Conservation (phyloP, 2,113 vertebrate species). For the Leptobrachium leishanense region DNA sequence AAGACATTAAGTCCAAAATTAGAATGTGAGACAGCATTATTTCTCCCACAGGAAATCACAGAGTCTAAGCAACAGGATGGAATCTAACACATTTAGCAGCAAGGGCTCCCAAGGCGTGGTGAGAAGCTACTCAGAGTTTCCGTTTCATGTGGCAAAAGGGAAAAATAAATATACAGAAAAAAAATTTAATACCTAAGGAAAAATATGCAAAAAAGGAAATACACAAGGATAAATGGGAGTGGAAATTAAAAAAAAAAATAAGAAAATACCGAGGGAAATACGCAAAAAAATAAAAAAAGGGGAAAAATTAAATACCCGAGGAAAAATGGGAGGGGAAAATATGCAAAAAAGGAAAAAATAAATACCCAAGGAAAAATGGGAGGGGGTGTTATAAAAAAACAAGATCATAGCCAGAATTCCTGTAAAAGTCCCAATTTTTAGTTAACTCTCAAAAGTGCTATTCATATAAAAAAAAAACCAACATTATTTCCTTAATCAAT, state of each 20-base stretch:
- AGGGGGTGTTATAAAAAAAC: no score
- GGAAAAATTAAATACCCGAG: no score
- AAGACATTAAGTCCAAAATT: conserved; percentile 4
- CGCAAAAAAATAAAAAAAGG: no score
- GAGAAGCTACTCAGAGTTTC: conserved; percentile 19
- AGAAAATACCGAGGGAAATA: no score
- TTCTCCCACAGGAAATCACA: conserved; percentile 40
- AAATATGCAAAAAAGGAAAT: not conserved
- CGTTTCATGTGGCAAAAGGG: not conserved
- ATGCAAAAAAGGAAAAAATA: not conserved
- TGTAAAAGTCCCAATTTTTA: not conserved
- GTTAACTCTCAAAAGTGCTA: not conserved
- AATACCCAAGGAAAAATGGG: no score
- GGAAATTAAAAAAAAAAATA: no score
- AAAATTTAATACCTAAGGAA: not conserved
- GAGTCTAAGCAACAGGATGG: conserved; percentile 43
- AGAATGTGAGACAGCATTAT: accelerated
- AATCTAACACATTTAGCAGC: conserved; percentile 8
- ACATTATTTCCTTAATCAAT: no score
- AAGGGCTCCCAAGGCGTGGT: not conserved
- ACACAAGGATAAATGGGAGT: not conserved
- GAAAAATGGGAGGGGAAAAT: not conserved
- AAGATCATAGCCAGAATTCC: not conserved
- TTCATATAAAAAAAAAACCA: no score
- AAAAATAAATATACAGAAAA: not conserved